phyloP scores from a whole-genome alignment of 2,888 invertebrate genomes.

The Epirrita christyi region DNA sequence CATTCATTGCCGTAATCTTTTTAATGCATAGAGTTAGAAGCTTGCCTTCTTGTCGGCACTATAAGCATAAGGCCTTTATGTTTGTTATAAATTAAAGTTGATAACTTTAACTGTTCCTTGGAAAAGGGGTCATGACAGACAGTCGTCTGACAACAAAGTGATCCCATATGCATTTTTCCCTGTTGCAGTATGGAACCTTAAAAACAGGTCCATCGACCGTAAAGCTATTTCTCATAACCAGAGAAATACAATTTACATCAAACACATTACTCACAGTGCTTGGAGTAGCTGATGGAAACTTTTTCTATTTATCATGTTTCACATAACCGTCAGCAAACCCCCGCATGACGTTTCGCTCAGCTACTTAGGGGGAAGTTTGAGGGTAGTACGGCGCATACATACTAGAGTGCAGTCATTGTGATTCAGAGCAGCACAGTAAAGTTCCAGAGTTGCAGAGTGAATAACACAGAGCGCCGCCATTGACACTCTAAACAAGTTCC shows the following conservation, averaged over 20 bases:
- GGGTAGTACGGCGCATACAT: slow-evolving; percentile 40
- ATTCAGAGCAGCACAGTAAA: slow-evolving; percentile 53
- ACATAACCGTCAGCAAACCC: slow-evolving; percentile 39
- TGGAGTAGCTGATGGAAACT: slow-evolving; percentile 27
- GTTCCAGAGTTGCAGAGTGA: slow-evolving; percentile 51
- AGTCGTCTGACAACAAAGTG: too few species aligned
- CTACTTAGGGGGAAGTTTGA: slow-evolving; percentile 40
- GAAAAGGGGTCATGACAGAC: too few species aligned
- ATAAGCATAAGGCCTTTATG: too few species aligned
- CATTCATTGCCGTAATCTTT: too few species aligned
- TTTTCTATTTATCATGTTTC: slow-evolving; percentile 41
- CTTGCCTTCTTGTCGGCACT: too few species aligned
- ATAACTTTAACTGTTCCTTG: too few species aligned
- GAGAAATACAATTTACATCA: slow-evolving; percentile 17
- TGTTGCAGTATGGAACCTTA: too few species aligned
- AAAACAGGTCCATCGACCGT: not conserved
- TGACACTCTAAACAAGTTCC: slow-evolving; percentile 64
- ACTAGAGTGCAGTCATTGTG: slow-evolving; percentile 52
- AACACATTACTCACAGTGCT: slow-evolving; percentile 23
- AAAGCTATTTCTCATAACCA: slow-evolving; percentile 1
- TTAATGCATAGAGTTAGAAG: too few species aligned
- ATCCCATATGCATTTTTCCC: too few species aligned
- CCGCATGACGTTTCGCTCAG: slow-evolving; percentile 38
- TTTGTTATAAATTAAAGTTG: too few species aligned
- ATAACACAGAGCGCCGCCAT: slow-evolving; percentile 57